Conservation (phyloP, 1,140 invertebrate genomes). For the Bombus waltoni region DNA sequence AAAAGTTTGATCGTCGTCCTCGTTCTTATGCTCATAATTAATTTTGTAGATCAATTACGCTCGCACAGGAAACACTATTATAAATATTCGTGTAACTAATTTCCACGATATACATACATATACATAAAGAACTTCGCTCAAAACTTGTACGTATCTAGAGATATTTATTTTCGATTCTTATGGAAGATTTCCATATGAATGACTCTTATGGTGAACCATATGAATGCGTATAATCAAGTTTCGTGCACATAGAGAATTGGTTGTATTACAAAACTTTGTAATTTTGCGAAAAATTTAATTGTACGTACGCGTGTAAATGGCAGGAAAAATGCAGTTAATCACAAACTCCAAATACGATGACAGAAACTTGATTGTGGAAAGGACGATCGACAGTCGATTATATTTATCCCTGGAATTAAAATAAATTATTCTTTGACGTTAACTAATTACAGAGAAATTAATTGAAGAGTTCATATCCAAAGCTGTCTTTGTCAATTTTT, state of each 20-base stretch:
- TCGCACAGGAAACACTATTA: neutral
- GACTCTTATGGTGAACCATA: no score
- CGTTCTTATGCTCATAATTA: neutral
- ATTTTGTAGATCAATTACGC: neutral
- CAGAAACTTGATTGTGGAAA: neutral
- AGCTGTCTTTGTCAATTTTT: no score
- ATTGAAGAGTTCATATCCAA: no score
- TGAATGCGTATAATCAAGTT: neutral
- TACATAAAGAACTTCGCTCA: conserved; percentile 16
- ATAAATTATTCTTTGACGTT: neutral
- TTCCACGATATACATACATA: neutral
- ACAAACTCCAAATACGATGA: neutral
- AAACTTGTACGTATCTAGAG: conserved; percentile 1
- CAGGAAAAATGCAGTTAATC: neutral
- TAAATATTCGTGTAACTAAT: conserved; percentile 28
- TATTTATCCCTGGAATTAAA: conserved; percentile 3
- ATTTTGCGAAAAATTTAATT: neutral
- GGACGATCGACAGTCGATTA: no score
- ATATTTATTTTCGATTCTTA: conserved; percentile 8
- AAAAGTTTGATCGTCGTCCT: neutral
- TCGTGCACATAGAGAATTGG: neutral
- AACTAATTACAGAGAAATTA: neutral
- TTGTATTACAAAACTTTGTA: neutral
- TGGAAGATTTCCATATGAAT: no score
- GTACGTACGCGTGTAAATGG: conserved; percentile 5